phyloP scores from a whole-genome alignment of 2,797 vertebrate genomes.

The Typhlichthys eigenmanni region DNA sequence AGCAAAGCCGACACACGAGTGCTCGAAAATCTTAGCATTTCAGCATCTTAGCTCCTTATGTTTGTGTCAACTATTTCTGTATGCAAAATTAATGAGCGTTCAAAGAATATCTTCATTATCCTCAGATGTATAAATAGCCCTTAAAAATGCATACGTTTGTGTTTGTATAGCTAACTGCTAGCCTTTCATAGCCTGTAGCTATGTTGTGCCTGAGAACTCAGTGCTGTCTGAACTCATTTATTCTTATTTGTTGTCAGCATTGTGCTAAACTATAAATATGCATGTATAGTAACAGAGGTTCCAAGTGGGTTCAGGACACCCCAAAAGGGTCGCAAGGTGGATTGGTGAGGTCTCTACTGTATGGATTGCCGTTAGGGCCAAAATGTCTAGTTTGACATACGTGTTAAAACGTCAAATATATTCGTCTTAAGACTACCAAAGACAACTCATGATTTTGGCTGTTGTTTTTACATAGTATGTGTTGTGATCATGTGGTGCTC shows the following conservation, averaged over 20 bases:
- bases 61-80: slow-evolving; percentile 7
- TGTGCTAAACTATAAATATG: not conserved
- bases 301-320: too few species aligned
- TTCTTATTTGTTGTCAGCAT: not conserved
- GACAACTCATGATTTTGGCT: too few species aligned
- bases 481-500: too few species aligned
- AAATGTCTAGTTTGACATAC: too few species aligned
- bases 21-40: too few species aligned
- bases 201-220: slow-evolving; percentile 48
- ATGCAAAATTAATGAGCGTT: slow-evolving; percentile 20
- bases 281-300: not conserved
- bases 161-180: not conserved
- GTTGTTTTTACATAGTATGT: too few species aligned
- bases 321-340: too few species aligned
- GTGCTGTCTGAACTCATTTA: slow-evolving; percentile 1
- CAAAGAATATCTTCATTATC: slow-evolving; percentile 29
- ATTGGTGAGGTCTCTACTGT: too few species aligned
- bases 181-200: slow-evolving; percentile 36
- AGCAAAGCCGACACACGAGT: too few species aligned
- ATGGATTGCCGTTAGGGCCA: too few species aligned
- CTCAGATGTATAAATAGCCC: slow-evolving; percentile 44
- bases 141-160: slow-evolving; percentile 9
- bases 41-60: not conserved
- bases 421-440: too few species aligned
- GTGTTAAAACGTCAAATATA: too few species aligned